phyloP scores from a whole-genome alignment of 2,113 vertebrate species.

The Aspiorhynchus laticeps region DNA sequence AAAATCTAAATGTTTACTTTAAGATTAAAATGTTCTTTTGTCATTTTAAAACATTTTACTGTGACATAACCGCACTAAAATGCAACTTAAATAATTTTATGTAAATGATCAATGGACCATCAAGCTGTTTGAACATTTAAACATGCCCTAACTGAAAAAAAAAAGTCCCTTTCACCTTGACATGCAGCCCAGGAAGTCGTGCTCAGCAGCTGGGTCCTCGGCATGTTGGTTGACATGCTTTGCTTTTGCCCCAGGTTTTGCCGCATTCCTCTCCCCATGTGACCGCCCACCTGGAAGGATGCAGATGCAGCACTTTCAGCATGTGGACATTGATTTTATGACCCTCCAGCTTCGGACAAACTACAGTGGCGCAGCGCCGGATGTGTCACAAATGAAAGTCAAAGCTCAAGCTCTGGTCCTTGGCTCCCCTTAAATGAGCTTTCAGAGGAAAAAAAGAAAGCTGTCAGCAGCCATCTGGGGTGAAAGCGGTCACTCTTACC shows the following conservation, averaged over 20 bases:
- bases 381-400: slow-evolving; percentile 20
- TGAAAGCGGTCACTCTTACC: slow-evolving; percentile 71
- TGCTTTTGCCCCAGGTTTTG: slow-evolving; percentile 70
- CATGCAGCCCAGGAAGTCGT: slow-evolving; percentile 96
- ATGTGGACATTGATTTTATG: slow-evolving; percentile 40
- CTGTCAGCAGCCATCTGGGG: not conserved
- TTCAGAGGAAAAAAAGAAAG: slow-evolving; percentile 17
- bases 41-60: not conserved
- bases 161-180: slow-evolving; percentile 79
- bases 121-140: not conserved
- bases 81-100: not conserved
- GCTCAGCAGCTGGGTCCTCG: slow-evolving; percentile 78
- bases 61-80: not conserved
- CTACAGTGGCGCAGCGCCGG: not conserved
- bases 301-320: slow-evolving; percentile 38
- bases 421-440: slow-evolving; percentile 13
- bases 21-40: not conserved
- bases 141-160: not conserved
- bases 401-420: slow-evolving; percentile 13
- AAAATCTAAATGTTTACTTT: too few relatives aligned
- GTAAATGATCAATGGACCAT: not conserved
- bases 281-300: slow-evolving; percentile 70
- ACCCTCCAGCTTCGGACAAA: slow-evolving; percentile 35
- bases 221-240: slow-evolving; percentile 72
- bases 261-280: slow-evolving; percentile 75